Base-by-base conservation (phyloP, 1,140 invertebrate genomes). In the Ceratina japonica region DNA sequence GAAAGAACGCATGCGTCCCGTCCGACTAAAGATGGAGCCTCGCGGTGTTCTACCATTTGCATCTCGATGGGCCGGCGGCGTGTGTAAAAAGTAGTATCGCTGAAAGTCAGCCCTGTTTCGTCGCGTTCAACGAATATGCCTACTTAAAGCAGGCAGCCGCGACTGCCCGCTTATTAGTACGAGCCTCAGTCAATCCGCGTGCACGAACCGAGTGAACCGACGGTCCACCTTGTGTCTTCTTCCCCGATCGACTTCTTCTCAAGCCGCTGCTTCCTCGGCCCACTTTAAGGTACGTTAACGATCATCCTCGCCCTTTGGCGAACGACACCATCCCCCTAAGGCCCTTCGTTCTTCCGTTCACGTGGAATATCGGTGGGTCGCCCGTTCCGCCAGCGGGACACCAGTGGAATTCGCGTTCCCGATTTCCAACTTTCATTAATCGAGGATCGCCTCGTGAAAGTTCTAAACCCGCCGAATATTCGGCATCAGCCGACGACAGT, bases 1-100 rank as follows among this genome's bases (percentile, higher is more conserved):
- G 51, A 10, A 54, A 3, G 22, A 31, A 31, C 66, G 66, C 54
- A 15, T 54, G 69, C 59, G 59, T 63, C 20, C 20, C 13, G 27
- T 52, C 16, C 15, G 24, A 73, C 56, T 70, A 70, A 70, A 76
- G 66, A 76, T 76, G 75, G 75, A 65, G 75, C 56, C 64, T 69
- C 69, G 75, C 75, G 65, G 75, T 70, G 58, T 76, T 70, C 75
- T 78, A 71, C 68, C 68, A 72, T 78, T 78, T 78, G 59, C 59
- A 78, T 78, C 31, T 72, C 54, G 68, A 27, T 78, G 22, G 75
- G 75, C 75, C 75, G 75, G 68, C 59, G 61, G 75, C 75, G 75
- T 78, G 75, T 31, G 75, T 63, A 31, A 78, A 78, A 78, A 71
- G 49, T 20, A 71, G 51, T 78, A 54, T 12, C 22, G 61, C 69